Conservation (phyloP, 2,113 vertebrate genomes). For the Forbesichthys agassizii region DNA sequence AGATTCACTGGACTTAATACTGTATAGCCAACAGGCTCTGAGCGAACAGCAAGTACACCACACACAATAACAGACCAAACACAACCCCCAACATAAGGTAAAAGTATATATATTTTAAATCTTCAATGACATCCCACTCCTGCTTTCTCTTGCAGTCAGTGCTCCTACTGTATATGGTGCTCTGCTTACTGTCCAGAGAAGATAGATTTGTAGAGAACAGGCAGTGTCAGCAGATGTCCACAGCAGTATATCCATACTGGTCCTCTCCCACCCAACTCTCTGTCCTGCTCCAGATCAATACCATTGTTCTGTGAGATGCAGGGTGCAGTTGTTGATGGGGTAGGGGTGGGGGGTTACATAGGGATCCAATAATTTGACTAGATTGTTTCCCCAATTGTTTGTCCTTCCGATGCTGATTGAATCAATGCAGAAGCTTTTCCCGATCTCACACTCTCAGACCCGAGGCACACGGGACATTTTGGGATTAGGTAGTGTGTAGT, state of each 20-base stretch:
- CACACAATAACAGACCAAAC: too few relatives aligned
- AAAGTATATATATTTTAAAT: background rate
- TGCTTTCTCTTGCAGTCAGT: background rate
- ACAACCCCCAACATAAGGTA: too few relatives aligned
- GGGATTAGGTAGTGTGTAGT: too few relatives aligned
- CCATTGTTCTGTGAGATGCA: constrained; percentile 29
- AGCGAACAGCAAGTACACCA: too few relatives aligned
- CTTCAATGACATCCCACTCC: background rate
- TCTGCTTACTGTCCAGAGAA: constrained; percentile 11
- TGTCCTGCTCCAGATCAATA: constrained; percentile 50
- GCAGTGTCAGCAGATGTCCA: constrained; percentile 51
- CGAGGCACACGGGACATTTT: too few relatives aligned
- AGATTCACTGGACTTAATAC: too few relatives aligned
- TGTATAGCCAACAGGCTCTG: too few relatives aligned
- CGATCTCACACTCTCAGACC: background rate
- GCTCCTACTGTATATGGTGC: constrained; percentile 23
- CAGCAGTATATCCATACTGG: constrained; percentile 52
- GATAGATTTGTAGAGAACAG: constrained; percentile 28
- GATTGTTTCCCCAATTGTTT: constrained; percentile 54
- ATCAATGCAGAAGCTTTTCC: constrained; percentile 30
- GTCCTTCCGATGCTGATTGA: constrained; percentile 32
- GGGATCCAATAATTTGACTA: constrained; percentile 44
- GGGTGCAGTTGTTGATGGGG: constrained; percentile 2
- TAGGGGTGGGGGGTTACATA: background rate
- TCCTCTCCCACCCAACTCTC: constrained; percentile 24